phyloP scores from a whole-genome alignment of 2,113 vertebrate genomes.

The Chunga burmeisteri region DNA sequence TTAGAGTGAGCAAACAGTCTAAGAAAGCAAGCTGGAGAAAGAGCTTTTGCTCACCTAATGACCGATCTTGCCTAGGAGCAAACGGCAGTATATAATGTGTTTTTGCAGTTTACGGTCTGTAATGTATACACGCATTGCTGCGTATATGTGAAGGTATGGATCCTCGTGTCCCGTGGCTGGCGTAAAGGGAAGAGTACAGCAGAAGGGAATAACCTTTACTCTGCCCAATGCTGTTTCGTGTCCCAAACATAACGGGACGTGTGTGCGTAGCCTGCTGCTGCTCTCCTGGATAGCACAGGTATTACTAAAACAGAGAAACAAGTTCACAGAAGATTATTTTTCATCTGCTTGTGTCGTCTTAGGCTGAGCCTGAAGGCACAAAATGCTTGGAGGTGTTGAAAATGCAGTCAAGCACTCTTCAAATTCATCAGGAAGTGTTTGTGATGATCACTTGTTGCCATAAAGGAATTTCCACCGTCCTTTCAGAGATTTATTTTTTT shows the following conservation, averaged over 20 bases:
- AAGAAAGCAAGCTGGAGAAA: neutral
- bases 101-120: neutral
- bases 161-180: accelerated
- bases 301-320: neutral
- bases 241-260: neutral
- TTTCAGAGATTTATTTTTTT: neutral
- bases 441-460: neutral
- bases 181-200: neutral
- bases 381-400: neutral
- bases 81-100: accelerated
- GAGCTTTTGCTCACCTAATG: neutral
- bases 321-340: neutral
- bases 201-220: neutral
- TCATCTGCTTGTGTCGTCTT: neutral
- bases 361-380: neutral
- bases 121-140: accelerated
- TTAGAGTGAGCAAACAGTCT: neutral
- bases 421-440: neutral
- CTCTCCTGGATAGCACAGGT: neutral
- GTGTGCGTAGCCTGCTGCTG: neutral
- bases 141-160: too few relatives aligned
- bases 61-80: neutral
- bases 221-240: neutral
- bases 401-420: neutral
- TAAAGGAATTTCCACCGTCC: neutral